Conservation (phyloP, 2,113 vertebrate species). For the Desmodus rotundus region DNA sequence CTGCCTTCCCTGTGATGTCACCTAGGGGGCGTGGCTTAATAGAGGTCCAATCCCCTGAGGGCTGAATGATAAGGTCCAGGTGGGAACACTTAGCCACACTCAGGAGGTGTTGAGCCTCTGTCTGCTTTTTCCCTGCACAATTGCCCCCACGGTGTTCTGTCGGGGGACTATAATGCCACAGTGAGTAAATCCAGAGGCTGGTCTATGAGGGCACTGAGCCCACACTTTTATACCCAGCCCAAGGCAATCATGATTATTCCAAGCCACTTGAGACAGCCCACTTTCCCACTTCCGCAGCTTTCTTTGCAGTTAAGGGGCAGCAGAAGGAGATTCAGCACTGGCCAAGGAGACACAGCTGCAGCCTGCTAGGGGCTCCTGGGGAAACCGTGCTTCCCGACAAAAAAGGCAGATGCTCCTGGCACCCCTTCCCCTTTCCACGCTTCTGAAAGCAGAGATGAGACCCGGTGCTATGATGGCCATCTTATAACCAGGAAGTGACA, state of each 20-base stretch:
- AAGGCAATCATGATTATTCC: neutral
- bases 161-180: neutral
- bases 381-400: neutral
- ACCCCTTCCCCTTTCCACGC: no score
- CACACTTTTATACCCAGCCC: neutral
- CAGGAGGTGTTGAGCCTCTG: neutral
- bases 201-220: neutral
- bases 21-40: neutral
- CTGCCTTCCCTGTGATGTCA: neutral
- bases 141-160: neutral
- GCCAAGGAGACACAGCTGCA: neutral
- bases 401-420: neutral
- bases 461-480: neutral
- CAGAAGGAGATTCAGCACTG: neutral
- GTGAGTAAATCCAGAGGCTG: neutral
- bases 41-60: no score
- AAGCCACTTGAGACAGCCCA: neutral
- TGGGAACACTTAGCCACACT: neutral
- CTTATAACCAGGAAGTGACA: neutral
- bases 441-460: neutral
- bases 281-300: neutral
- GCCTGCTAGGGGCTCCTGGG: neutral
- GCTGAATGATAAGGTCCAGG: neutral
- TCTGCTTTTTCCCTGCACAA: neutral
- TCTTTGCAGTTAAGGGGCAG: neutral